A percentile compares a stretch with the other conserved stretches of the same genome.
These are phyloP conservation scores for Rhinopithecus roxellana DNA, from an alignment of 2,113 vertebrate species.

Conservation along the genomic window DNA sequence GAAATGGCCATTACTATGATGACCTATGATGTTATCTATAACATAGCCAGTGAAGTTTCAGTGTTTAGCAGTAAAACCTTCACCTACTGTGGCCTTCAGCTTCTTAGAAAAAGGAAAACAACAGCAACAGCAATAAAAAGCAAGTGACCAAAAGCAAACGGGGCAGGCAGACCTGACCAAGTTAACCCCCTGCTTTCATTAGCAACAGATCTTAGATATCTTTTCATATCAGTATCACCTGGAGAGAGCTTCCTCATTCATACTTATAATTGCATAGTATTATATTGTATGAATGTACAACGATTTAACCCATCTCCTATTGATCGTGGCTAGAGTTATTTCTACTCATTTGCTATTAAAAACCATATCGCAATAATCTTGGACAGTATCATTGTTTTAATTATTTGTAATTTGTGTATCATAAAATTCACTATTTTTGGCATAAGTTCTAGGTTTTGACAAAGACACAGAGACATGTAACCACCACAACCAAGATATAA, in stretches of 20 bases:
- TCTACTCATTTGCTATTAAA: not conserved
- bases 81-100: too few species aligned
- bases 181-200: not conserved
- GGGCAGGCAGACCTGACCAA: too few species aligned
- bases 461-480: not conserved
- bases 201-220: not conserved
- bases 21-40: too few species aligned
- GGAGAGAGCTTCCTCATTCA: not conserved
- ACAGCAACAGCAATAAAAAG: too few species aligned
- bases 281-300: not conserved
- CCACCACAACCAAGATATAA: not conserved
- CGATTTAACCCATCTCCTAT: not conserved
- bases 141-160: not conserved
- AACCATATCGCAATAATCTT: not conserved
- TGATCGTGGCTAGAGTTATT: not conserved
- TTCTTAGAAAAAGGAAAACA: too few species aligned
- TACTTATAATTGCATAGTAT: not conserved
- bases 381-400: not conserved
- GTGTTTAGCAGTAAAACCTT: too few species aligned
- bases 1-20: too few species aligned
- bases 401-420: not conserved
- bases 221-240: not conserved
- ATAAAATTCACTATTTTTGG: not conserved
- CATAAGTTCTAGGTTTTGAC: not conserved
- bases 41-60: too few species aligned